These are phyloP conservation scores for Hyperoplus lanceolatus DNA, from an alignment of 2,797 vertebrate genomes.

Conservation along the genomic window DNA sequence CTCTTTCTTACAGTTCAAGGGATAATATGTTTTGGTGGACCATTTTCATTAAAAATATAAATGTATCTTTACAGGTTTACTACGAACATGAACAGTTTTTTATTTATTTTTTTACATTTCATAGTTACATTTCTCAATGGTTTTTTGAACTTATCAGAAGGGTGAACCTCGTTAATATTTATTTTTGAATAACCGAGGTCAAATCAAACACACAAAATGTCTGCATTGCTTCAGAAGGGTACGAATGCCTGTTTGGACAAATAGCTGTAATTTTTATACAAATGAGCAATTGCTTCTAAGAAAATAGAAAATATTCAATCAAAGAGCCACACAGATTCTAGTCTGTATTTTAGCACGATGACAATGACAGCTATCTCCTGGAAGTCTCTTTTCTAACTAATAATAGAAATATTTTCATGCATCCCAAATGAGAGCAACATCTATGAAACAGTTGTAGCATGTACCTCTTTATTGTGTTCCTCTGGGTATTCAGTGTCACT, in stretches of 20 bases:
- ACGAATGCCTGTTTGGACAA: slow-evolving; percentile 21
- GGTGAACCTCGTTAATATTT: slow-evolving; percentile 10
- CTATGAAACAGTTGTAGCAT: slow-evolving; percentile 61
- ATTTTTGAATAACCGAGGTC: slow-evolving; percentile 26
- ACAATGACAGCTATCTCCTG: slow-evolving; percentile 40
- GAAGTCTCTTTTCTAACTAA: slow-evolving; percentile 48
- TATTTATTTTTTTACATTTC: not conserved
- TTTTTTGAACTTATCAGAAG: slow-evolving; percentile 4
- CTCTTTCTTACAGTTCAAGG: slow-evolving; percentile 58
- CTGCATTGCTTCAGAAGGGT: not conserved
- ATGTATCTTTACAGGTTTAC: slow-evolving; percentile 22
- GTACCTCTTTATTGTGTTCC: slow-evolving; percentile 69
- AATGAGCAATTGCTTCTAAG: slow-evolving; percentile 7
- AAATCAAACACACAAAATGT: slow-evolving; percentile 10
- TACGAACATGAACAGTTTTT: slow-evolving; percentile 2
- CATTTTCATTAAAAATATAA: slow-evolving; percentile 25
- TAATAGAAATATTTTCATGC: slow-evolving; percentile 66
- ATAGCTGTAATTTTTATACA: slow-evolving; percentile 20
- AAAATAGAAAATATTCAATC: slow-evolving; percentile 19
- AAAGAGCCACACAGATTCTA: slow-evolving; percentile 26
- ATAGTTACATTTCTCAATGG: not conserved
- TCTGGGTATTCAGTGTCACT: slow-evolving; percentile 72
- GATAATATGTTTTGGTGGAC: slow-evolving; percentile 63
- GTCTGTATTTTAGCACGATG: slow-evolving; percentile 42
- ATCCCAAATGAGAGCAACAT: slow-evolving; percentile 71